Conservation (phyloP, 2,797 vertebrate species). For the Podargus strigoides region DNA sequence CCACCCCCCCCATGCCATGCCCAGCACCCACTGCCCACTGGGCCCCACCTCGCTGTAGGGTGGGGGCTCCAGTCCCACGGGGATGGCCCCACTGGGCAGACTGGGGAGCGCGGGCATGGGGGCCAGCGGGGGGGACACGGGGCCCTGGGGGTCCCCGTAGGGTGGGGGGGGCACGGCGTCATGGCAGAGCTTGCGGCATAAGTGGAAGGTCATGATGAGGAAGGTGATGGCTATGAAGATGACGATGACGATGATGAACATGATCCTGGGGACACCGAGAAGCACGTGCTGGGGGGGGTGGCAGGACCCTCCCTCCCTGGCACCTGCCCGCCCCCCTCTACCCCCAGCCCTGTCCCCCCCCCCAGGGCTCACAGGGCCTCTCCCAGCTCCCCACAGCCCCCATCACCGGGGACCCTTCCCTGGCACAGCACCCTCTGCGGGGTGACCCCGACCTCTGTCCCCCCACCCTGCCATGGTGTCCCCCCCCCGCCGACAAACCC, state of each 20-base stretch:
- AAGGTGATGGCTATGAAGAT: neutral
- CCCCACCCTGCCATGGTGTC: neutral
- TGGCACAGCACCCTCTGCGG: neutral
- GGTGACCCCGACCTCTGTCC: neutral
- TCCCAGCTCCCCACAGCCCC: neutral
- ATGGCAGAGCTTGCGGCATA: neutral
- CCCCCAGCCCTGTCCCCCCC: no score
- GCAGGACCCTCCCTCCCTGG: neutral
- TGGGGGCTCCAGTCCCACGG: neutral
- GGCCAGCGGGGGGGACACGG: neutral
- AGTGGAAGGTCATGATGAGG: neutral
- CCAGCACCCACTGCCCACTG: neutral
- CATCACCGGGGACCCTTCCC: neutral
- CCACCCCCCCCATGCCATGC: no score
- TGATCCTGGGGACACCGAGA: neutral
- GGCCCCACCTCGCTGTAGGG: constrained; percentile 49
- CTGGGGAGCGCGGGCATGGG: neutral
- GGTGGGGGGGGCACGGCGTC: neutral
- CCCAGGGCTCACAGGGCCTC: neutral
- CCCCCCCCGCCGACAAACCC: neutral
- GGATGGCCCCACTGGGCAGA: neutral
- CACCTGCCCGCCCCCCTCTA: no score
- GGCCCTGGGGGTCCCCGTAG: neutral
- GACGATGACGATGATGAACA: neutral
- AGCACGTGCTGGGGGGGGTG: neutral